Evolutionary conservation across 2,797 vertebrate species (phyloP).

Genomic region (Ammospiza maritima): DNA sequence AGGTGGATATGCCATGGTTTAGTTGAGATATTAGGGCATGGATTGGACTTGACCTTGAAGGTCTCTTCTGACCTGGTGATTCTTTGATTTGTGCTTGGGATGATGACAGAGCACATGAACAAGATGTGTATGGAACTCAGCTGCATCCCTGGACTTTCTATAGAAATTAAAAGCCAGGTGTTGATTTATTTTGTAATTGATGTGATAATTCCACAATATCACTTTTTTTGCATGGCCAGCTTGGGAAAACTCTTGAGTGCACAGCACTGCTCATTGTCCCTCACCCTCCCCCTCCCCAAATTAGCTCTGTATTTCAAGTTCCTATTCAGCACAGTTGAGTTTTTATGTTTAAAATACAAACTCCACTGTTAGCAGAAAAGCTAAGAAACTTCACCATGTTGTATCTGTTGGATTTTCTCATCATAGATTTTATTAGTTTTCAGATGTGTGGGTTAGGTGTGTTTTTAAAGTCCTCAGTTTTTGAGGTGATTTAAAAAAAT

Average conservation of each 20-base stretch:
- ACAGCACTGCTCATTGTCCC: background rate
- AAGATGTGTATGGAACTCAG: background rate
- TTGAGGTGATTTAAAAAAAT: background rate
- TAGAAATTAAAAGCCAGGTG: background rate
- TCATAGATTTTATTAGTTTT: background rate
- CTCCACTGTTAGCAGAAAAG: background rate
- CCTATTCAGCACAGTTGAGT: background rate
- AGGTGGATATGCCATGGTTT: background rate
- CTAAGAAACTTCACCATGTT: background rate
- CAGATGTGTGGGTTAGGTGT: background rate
- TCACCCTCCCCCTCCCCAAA: fast-evolving
- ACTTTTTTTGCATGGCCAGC: background rate
- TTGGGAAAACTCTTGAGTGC: background rate
- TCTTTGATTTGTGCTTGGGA: background rate
- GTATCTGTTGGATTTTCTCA: background rate
- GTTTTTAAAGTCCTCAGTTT: background rate
- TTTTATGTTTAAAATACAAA: background rate
- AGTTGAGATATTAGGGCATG: background rate
- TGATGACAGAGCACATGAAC: fast-evolving
- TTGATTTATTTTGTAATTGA: background rate
- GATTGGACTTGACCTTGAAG: background rate
- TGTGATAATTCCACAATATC: background rate
- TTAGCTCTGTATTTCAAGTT: background rate
- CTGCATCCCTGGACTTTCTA: background rate
- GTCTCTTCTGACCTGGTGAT: background rate